Evolutionary conservation across 2,888 invertebrate genomes (phyloP), one percentile per base, ranked within the genome.

Genomic region (Criorhina ranunculi): DNA sequence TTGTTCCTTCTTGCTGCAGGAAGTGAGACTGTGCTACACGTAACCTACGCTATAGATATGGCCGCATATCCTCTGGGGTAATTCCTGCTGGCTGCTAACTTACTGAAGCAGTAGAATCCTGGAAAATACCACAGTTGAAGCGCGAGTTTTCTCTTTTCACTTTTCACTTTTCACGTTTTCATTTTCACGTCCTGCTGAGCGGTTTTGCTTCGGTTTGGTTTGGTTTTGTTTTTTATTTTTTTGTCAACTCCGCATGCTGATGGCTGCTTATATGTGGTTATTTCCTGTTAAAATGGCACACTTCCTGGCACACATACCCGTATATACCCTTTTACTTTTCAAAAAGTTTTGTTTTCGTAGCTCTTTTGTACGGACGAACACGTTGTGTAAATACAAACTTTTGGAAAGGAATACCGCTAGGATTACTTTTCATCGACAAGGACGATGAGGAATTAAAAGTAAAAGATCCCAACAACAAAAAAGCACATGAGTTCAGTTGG

Each of bases 241-340:
- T 70, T 83, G 75, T 67, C 57, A 29, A 57, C 51, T 42, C 29
- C 24, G 69, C 60, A 33, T 40, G 53, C 70, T 76, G 64, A 55
- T 35, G 80, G 46, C 59, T 59, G 77, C 77, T 82, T 67, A 67
- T 72, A 59, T 69, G 79, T 59, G 85, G 86, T 86, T 80, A 75
- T 77, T 88, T 86, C 82, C 85, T 78, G 77, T 78, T 66, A 81
- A 87, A 88, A 82, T 87, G 82, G 77, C 86, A 87, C 86, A 87
- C 86, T 88, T 88, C 88, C 88, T 87, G 80, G 62, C 80, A 80
- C 59, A 76, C 69, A 80, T 80, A 80, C 66, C 1, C 24, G 24
- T 24, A 24, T 24, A 24, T 76, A 59, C 35, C 66, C 35, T 81
- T 70, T 64, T 60, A 55, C 55, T 69, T 81, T 79, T 67, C 42